Base-by-base conservation (phyloP, 2,888 invertebrate species). In the Mesochorus sp. region DNA sequence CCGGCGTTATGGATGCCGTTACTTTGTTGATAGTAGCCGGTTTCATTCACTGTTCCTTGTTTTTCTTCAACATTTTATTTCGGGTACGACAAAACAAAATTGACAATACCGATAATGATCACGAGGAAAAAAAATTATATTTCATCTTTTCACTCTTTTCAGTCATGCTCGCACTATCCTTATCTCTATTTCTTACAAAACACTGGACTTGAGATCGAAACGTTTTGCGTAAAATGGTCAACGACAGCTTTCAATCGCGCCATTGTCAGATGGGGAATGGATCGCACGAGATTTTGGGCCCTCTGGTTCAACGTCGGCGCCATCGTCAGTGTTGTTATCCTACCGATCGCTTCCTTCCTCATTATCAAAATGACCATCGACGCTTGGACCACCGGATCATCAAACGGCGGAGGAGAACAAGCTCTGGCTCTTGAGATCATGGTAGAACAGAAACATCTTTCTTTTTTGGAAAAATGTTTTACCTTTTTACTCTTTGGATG, bases 101-200 rank as follows among this genome's bases (percentile, higher is more conserved):
- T 10, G 2, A 37, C 8, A 3, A 37, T 6, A 2, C 2, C n/a
- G 8, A 3, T 37, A 37, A 37, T 37, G 12, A n/a, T 53, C 1
- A 24, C 8, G 4, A 55, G 5, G 17, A 53, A 21, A 67, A 12
- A 51, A 28, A 8, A 62, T 21, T n/a, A 12, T 4, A n/a, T 49
- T 12, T 1, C 5, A 14, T 26, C 24, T 4, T 14, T 1, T n/a
- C 8, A 75, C 82, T 90, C 94, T 92, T 94, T 92, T 81, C 92
- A 97, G 97, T 95, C 95, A 88, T 97, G 97, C 90, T 95, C 95
- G 91, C 95, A 95, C 88, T 95, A 95, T 88, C 96, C 97, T 0
- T 97, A 97, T 88, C 93, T 95, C 81, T 94, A 94, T 81, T 95
- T 97, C 86, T 88, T 96, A 76, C 94, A 95, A 88, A 95, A 95